Percentiles rank a stretch among this genome's conserved stretches.
phyloP scores from a whole-genome alignment of 2,113 vertebrate genomes.

The Promerops cafer region DNA sequence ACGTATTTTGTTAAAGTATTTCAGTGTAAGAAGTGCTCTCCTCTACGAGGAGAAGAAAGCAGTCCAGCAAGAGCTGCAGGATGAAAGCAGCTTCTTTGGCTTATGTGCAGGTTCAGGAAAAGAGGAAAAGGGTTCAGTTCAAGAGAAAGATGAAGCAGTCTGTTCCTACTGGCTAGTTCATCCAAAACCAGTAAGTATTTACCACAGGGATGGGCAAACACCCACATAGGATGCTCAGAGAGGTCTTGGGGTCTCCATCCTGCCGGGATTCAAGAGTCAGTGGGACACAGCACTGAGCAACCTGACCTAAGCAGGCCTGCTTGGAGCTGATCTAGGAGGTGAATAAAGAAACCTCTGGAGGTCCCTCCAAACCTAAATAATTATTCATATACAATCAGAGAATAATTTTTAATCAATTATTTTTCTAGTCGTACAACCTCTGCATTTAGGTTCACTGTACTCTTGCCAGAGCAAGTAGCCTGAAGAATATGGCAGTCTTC shows the following conservation, averaged over 20 bases:
- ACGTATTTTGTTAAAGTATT: rapidly evolving
- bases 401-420: background rate
- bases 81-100: background rate
- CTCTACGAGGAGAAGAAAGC: background rate
- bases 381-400: background rate
- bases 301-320: rapidly evolving
- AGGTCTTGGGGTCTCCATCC: background rate
- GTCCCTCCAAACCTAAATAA: background rate
- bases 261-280: background rate
- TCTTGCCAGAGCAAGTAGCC: background rate
- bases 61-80: background rate
- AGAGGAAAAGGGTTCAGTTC: background rate
- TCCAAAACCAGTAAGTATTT: background rate
- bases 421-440: background rate
- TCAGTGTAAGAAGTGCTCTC: background rate
- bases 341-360: background rate
- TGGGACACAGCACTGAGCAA: background rate
- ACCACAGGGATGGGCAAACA: background rate
- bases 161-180: background rate
- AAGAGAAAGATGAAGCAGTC: background rate
- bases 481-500: background rate
- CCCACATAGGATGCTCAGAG: background rate
- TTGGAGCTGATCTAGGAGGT: background rate
- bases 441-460: background rate
- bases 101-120: background rate